phyloP scores from a whole-genome alignment of 2,797 vertebrate species.

The Morelia viridis region DNA sequence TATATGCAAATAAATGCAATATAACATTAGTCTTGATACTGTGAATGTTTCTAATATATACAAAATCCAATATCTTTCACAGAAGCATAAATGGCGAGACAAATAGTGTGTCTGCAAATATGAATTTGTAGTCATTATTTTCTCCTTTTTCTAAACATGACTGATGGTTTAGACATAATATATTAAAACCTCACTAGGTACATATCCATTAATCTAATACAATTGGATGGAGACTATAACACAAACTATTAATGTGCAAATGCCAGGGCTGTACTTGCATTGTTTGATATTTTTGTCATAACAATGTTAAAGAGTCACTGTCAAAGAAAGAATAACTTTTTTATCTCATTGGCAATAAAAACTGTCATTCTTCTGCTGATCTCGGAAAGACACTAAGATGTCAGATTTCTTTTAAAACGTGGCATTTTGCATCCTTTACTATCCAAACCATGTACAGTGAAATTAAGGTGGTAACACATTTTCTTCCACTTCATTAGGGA shows the following conservation, averaged over 20 bases:
- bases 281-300: background rate
- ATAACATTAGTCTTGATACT: background rate
- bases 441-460: background rate
- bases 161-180: background rate
- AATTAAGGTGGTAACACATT: background rate
- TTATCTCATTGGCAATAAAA: background rate
- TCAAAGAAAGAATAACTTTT: background rate
- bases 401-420: background rate
- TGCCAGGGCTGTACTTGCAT: background rate
- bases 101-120: background rate
- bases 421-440: background rate
- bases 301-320: background rate
- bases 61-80: background rate
- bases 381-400: background rate
- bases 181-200: background rate
- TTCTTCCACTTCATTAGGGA: background rate
- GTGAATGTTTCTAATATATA: background rate
- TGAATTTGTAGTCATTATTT: background rate
- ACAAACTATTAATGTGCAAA: background rate
- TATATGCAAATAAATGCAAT: background rate
- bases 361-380: background rate
- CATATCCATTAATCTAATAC: background rate
- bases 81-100: background rate
- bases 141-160: background rate
- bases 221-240: background rate